Evolutionary conservation across 2,797 vertebrate genomes (phyloP), one percentile per base, ranked within the genome.

Genomic region (Tenualosa ilisha): DNA sequence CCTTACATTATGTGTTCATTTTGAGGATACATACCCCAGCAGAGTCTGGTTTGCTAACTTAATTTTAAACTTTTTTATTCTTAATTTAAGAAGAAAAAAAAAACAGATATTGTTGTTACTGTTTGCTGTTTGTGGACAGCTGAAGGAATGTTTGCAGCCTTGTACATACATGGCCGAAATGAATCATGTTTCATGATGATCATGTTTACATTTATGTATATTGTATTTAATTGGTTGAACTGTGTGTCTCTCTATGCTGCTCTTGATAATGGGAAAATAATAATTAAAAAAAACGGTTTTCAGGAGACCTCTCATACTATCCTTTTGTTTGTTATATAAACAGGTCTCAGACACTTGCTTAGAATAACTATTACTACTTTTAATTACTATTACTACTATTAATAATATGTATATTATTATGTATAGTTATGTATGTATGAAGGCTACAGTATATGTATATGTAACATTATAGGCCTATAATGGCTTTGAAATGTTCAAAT

Each of bases 191-290:
- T 91, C 87, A 88, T 89, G 87, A 90, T 89, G 84, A 91, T 89
- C 82, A 89, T 82, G 92, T 94, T 94, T 94, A 94, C 93, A 93
- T 81, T 86, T 83, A 89, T 92, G 88, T 92, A 91, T 88, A 89
- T 93, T 92, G 90, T 90, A 84, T 89, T 89, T 91, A 92, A 89
- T 68, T 79, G 84, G 84, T 91, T 92, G 87, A 90, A 89, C 88
- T 92, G 90, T 92, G 90, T 92, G 75, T 90, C 86, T 83, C 68
- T 83, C 86, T 86, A 87, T 91, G 91, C 93, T 93, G 88, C 92
- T 93, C 89, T 85, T 87, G 87, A n/a, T 87, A 83, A 61, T 24
- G 86, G 87, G 83, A 88, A 87, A 75, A 87, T 85, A 90, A 89
- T 31, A 31, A 31, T 31, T 31, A 31, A 31, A 56, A 56, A 56